phyloP scores from a whole-genome alignment of 2,113 vertebrate species.

The Leptobrachium leishanense region DNA sequence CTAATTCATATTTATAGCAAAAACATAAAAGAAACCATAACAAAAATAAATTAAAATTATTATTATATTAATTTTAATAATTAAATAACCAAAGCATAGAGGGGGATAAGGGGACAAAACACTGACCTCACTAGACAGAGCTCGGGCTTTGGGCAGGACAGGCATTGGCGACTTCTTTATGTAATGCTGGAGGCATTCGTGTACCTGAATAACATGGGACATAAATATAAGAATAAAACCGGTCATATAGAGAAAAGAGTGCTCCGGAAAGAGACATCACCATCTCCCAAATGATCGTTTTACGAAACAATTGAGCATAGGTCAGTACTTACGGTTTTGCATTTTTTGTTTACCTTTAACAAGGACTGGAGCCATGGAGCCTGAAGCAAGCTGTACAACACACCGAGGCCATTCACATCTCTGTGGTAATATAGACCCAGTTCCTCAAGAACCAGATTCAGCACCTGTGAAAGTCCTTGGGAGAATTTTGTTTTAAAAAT shows the following conservation, averaged over 20 bases:
- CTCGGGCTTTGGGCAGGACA: constrained; percentile 66
- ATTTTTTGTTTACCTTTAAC: constrained; percentile 74
- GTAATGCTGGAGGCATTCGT: constrained; percentile 82
- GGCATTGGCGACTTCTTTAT: constrained; percentile 69
- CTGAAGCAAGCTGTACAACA: constrained; percentile 81
- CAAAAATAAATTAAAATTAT: too few species aligned
- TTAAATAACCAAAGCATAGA: too few species aligned
- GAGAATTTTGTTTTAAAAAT: too few species aligned
- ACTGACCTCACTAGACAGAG: constrained; percentile 78
- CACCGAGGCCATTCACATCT: constrained; percentile 74
- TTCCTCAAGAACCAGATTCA: constrained; percentile 78
- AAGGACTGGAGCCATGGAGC: constrained; percentile 86
- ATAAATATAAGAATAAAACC: too few species aligned
- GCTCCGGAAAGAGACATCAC: neutral
- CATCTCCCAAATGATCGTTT: neutral
- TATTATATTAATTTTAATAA: too few species aligned
- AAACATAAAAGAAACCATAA: too few species aligned
- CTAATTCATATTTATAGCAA: too few species aligned
- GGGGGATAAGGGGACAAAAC: too few species aligned
- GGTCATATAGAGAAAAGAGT: too few species aligned
- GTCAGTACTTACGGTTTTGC: too few species aligned
- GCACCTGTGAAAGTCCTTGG: constrained; percentile 79
- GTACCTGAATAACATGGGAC: constrained; percentile 68
- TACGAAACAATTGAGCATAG: too few species aligned
- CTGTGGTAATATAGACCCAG: constrained; percentile 74